These are phyloP conservation scores for Dipodomys spectabilis DNA, from an alignment of 2,113 vertebrate genomes.

Conservation along the genomic window DNA sequence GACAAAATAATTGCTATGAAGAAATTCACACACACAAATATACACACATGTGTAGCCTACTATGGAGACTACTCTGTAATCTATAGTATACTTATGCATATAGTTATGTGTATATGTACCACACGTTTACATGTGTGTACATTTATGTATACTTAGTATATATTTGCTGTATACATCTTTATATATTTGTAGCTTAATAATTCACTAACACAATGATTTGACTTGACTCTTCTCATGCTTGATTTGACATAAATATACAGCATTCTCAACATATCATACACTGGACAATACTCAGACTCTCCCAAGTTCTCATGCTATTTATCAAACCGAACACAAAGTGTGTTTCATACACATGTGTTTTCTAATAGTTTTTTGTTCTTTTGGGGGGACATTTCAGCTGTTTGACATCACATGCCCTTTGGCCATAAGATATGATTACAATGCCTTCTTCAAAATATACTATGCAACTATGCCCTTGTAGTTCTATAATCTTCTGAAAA, in stretches of 20 bases:
- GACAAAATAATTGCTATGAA: too few relatives aligned
- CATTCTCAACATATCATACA: background rate
- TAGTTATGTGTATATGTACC: background rate
- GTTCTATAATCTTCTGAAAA: conserved; percentile 6
- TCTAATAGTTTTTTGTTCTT: conserved; percentile 30
- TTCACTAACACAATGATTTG: background rate
- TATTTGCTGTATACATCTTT: background rate
- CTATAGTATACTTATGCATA: background rate
- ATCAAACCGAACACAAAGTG: conserved; percentile 32
- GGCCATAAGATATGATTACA: conserved; percentile 51
- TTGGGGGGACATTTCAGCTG: conserved; percentile 54
- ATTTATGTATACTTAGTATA: background rate
- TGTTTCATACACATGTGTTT: background rate
- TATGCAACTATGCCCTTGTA: background rate
- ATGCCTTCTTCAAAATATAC: conserved; percentile 14
- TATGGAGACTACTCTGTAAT: too few relatives aligned
- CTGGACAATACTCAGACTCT: conserved; percentile 24
- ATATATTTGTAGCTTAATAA: conserved; percentile 14
- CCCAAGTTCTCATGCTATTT: background rate
- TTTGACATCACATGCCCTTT: conserved; percentile 50
- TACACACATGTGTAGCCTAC: too few relatives aligned
- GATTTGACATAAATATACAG: conserved; percentile 51
- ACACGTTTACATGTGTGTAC: too few relatives aligned
- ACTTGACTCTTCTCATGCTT: background rate
- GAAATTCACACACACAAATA: too few relatives aligned